phyloP scores from a whole-genome alignment of 2,888 invertebrate species.

The Nysson spinosus region DNA sequence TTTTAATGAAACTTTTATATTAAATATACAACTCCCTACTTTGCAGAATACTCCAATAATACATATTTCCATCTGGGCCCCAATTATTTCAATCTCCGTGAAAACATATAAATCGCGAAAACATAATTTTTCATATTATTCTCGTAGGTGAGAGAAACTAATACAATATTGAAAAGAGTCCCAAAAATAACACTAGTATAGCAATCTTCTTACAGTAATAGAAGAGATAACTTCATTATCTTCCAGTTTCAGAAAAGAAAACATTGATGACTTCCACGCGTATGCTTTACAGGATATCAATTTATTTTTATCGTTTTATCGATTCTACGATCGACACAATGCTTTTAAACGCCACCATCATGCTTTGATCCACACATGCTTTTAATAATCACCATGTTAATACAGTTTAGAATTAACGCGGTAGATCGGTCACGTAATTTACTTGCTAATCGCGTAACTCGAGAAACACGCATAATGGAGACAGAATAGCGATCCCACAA shows the following conservation, averaged over 20 bases:
- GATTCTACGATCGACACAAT: slow-evolving; percentile 72
- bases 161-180: no score
- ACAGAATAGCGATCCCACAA: slow-evolving; percentile 13
- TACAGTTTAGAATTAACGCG: slow-evolving; percentile 48
- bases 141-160: no score
- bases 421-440: slow-evolving; percentile 5
- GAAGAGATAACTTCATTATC: no score
- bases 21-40: not conserved
- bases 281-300: slow-evolving; percentile 69
- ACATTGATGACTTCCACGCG: no score
- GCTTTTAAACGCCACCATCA: slow-evolving; percentile 68
- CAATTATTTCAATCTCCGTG: slow-evolving; percentile 31
- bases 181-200: no score
- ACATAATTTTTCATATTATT: no score
- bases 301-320: slow-evolving; percentile 76
- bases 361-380: no score
- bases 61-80: not conserved
- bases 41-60: not conserved
- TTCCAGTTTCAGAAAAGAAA: no score
- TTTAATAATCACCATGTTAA: slow-evolving; percentile 61
- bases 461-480: slow-evolving; percentile 21
- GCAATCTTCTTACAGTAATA: no score
- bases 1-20: slow-evolving; percentile 52
- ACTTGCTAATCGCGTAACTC: slow-evolving; percentile 24
- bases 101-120: slow-evolving; percentile 20